Evolutionary conservation across 1,140 invertebrate species (phyloP).

Genomic region (Mamestra configurata): DNA sequence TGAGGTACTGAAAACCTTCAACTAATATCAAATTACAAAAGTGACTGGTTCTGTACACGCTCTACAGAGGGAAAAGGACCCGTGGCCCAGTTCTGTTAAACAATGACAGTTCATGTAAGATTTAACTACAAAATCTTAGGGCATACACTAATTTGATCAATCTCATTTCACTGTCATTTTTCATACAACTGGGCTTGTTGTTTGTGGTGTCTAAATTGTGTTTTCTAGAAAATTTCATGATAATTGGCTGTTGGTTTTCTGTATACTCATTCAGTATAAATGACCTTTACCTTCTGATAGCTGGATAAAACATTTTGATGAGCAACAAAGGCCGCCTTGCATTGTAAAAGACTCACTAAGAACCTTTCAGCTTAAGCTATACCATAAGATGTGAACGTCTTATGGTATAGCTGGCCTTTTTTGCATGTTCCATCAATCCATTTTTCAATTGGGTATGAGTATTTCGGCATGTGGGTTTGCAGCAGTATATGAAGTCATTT

Average conservation of each 20-base stretch:
- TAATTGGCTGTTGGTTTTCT: slow-evolving; percentile 87
- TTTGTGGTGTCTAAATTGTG: slow-evolving; percentile 55
- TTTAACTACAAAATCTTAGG: background rate
- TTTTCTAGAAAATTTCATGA: slow-evolving; percentile 48
- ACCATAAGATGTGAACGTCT: no score
- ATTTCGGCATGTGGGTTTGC: background rate
- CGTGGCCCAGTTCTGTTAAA: slow-evolving; percentile 65
- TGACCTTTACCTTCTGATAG: slow-evolving; percentile 84
- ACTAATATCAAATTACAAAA: slow-evolving; percentile 74
- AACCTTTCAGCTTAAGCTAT: background rate
- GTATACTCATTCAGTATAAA: slow-evolving; percentile 77
- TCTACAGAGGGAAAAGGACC: slow-evolving; percentile 85
- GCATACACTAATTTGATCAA: slow-evolving; percentile 15
- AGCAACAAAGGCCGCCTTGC: background rate
- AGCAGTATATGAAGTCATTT: background rate
- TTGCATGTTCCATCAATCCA: background rate
- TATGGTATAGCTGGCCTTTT: background rate
- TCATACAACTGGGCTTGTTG: slow-evolving; percentile 65
- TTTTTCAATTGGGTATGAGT: background rate
- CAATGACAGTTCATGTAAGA: slow-evolving; percentile 53
- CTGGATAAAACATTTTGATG: background rate
- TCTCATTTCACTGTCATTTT: slow-evolving; percentile 59
- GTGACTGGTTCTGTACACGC: slow-evolving; percentile 57
- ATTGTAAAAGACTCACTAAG: background rate
- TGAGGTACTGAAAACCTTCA: slow-evolving; percentile 88